A percentile compares a stretch with the other conserved stretches of the same genome.
phyloP scores from a whole-genome alignment of 2,888 invertebrate genomes.

The Norana najaformis region DNA sequence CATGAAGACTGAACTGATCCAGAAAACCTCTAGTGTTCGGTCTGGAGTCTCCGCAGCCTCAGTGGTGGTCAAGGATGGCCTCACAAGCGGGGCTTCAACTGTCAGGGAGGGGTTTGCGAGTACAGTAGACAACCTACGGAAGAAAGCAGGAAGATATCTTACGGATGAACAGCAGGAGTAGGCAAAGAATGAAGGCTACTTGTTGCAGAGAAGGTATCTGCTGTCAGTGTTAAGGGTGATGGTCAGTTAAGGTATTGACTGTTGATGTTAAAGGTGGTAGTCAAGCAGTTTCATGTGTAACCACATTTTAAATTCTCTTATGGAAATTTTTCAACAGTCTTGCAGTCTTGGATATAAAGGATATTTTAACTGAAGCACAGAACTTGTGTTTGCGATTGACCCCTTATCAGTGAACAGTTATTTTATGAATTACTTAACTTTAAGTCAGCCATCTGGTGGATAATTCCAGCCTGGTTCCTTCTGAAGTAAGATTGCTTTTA shows the following conservation, averaged over 20 bases:
- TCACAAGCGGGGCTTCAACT: constrained; percentile 1
- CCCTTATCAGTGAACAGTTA: no score
- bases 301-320: background rate
- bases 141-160: constrained; percentile 15
- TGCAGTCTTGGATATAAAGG: background rate
- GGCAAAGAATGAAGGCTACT: background rate
- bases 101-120: constrained; percentile 4
- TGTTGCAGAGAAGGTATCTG: constrained; percentile 4
- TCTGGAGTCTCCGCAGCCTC: constrained; percentile 14
- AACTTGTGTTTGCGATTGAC: background rate
- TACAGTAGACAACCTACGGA: constrained; percentile 15
- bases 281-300: background rate
- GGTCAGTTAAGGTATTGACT: background rate
- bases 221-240: background rate
- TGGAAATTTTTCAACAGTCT: no score
- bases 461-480: background rate
- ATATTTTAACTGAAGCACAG: background rate
- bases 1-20: background rate
- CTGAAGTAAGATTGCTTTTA: background rate
- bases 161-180: background rate
- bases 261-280: background rate
- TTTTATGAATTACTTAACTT: background rate
- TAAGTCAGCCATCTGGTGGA: background rate
- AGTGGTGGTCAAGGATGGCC: constrained; percentile 14
- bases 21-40: constrained; percentile 8